Percentiles rank a stretch among this genome's conserved stretches.
phyloP scores from a whole-genome alignment of 2,888 invertebrate genomes.

The Thymelicus acteon region DNA sequence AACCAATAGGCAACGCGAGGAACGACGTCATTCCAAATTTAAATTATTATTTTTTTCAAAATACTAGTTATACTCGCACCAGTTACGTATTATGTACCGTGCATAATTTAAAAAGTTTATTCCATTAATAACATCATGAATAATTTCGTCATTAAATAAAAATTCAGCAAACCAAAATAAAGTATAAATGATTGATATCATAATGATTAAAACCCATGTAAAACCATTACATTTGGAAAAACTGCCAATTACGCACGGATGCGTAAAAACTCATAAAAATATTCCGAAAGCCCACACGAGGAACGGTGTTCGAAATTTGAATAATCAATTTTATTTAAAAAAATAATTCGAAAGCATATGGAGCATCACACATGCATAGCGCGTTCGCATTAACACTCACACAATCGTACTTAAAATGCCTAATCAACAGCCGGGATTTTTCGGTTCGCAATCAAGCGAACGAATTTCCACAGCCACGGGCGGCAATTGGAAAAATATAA shows the following conservation, averaged over 20 bases:
- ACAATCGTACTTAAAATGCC: constrained; percentile 68
- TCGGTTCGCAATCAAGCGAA: constrained; percentile 76
- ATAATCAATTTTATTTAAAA: constrained; percentile 35
- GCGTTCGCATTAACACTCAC: constrained; percentile 46
- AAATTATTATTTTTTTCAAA: constrained; percentile 26
- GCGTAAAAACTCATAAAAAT: constrained; percentile 29
- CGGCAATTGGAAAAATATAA: constrained; percentile 85
- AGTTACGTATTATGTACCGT: neutral
- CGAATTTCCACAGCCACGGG: constrained; percentile 70
- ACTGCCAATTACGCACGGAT: constrained; percentile 33
- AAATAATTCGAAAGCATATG: constrained; percentile 31
- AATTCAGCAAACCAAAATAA: neutral
- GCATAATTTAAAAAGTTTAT: neutral
- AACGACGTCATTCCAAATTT: constrained; percentile 30
- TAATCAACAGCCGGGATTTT: constrained; percentile 75
- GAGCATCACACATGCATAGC: constrained; percentile 24
- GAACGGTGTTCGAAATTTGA: constrained; percentile 34
- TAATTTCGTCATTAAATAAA: neutral
- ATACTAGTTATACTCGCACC: constrained; percentile 1
- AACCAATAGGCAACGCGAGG: constrained; percentile 21
- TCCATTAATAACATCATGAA: neutral
- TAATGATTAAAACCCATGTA: constrained; percentile 3
- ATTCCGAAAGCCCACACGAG: constrained; percentile 15
- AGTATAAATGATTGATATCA: neutral
- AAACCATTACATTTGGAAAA: constrained; percentile 24